Base-by-base conservation (phyloP, 2,888 invertebrate species). In the Plebejus argus region DNA sequence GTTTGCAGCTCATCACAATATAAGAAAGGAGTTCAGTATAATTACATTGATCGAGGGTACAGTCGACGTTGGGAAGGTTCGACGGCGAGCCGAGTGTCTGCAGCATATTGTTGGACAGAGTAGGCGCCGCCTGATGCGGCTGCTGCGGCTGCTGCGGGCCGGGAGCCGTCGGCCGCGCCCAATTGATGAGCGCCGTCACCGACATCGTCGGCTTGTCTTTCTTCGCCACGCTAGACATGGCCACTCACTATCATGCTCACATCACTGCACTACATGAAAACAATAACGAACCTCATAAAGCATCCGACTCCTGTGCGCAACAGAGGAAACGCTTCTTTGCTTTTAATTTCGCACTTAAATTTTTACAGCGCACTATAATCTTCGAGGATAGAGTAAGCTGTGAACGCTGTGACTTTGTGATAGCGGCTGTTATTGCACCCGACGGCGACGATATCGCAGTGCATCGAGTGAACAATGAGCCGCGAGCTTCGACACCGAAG, bases 171-270 rank as follows among this genome's bases (percentile, higher is more conserved):
- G 90, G 96, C 91, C 88, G 95, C 84, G 95, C 95, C 96, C 96
- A 96, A 89, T 96, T 96, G 87, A 97, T 97, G 88, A 97, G 96
- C 85, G 97, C 97, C 86, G 97, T 96, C 87, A 97, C 97, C 89
- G 97, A 97, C 96, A 97, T 97, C 95, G 97, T 97, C 86, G 97
- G 97, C 90, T 97, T 97, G 92, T 97, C 97, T 94, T 97, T 97
- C 95, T 97, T 97, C 95, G 97, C 96, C 96, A 97, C 85, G 86
- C 91, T 91, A 86, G 94, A 92, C 94, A 94, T 93, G 88, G 88
- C 92, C 87, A 89, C 88, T 82, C 89, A 91, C 90, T 90, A 92
- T 82, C 88, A 91, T 91, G 91, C 91, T 93, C 91, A 91, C 92
- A 92, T 92, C 91, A 94, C 94, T 92, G 87, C 83, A 81, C 81